phyloP scores from a whole-genome alignment of 2,113 vertebrate species.

The Embiotoca jacksoni region DNA sequence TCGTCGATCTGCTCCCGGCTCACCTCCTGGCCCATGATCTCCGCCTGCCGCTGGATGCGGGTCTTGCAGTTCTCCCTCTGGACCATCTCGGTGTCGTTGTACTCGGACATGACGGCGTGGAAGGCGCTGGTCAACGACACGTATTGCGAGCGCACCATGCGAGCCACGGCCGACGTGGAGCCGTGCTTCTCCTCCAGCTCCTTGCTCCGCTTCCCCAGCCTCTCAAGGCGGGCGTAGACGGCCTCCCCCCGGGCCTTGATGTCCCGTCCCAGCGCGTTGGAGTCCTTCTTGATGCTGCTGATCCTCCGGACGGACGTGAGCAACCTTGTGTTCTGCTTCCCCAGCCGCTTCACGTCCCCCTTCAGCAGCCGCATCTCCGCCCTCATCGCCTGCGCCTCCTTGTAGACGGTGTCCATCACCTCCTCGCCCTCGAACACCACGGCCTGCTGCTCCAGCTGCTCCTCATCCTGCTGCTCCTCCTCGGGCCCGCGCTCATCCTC shows the following conservation, averaged over 20 bases:
- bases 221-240: conserved; percentile 89
- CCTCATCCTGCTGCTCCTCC: conserved; percentile 39
- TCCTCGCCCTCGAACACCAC: conserved; percentile 90
- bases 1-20: conserved; percentile 93
- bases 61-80: conserved; percentile 96
- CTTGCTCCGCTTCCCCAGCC: conserved; percentile 84
- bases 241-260: conserved; percentile 91
- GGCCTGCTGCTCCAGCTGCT: conserved; percentile 63
- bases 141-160: conserved; percentile 89
- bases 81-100: conserved; percentile 91
- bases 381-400: conserved; percentile 88
- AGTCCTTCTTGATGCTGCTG: conserved; percentile 97
- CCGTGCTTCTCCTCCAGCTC: conserved; percentile 84
- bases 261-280: conserved; percentile 91
- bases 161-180: conserved; percentile 84
- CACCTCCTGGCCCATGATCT: conserved; percentile 96
- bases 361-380: conserved; percentile 87
- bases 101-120: conserved; percentile 91
- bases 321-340: conserved; percentile 94
- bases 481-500: not conserved
- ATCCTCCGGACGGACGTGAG: conserved; percentile 96
- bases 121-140: conserved; percentile 87
- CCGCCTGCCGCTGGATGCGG: conserved; percentile 95
- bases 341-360: conserved; percentile 89
- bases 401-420: conserved; percentile 87